A percentile compares a stretch with the other conserved stretches of the same genome.
Evolutionary conservation across 2,797 vertebrate genomes (phyloP).

Genomic region (Eidolon dupreanum): DNA sequence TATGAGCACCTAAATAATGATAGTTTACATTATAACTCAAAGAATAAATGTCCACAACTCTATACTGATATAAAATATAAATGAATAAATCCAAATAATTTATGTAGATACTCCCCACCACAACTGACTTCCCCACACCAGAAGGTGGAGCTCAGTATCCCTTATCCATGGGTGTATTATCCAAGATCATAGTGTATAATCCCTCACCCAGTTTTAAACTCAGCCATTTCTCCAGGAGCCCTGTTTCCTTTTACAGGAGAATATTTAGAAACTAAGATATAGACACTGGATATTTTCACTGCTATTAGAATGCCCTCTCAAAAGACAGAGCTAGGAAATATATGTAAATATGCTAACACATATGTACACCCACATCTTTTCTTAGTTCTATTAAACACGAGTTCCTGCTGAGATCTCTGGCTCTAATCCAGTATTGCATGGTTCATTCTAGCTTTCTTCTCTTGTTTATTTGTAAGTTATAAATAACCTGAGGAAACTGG

Average conservation of each 20-base stretch:
- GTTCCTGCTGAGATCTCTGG: background rate
- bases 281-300: fast-evolving
- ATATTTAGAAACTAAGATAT: background rate
- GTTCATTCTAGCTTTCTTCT: background rate
- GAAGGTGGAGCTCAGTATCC: background rate
- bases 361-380: background rate
- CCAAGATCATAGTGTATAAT: background rate
- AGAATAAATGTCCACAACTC: background rate
- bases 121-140: background rate
- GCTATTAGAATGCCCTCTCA: too few species aligned
- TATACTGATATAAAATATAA: background rate
- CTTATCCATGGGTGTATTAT: background rate
- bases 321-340: background rate
- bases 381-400: background rate
- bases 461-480: background rate
- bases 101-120: background rate
- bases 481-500: background rate
- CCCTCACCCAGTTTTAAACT: background rate
- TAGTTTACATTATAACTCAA: background rate
- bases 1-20: background rate
- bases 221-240: background rate
- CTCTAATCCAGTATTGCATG: too few species aligned
- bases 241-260: background rate
- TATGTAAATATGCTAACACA: background rate
- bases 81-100: background rate